A percentile compares a stretch with the other conserved stretches of the same genome.
phyloP scores from a whole-genome alignment of 2,888 invertebrate genomes.

The Arrhopalites spinosus region DNA sequence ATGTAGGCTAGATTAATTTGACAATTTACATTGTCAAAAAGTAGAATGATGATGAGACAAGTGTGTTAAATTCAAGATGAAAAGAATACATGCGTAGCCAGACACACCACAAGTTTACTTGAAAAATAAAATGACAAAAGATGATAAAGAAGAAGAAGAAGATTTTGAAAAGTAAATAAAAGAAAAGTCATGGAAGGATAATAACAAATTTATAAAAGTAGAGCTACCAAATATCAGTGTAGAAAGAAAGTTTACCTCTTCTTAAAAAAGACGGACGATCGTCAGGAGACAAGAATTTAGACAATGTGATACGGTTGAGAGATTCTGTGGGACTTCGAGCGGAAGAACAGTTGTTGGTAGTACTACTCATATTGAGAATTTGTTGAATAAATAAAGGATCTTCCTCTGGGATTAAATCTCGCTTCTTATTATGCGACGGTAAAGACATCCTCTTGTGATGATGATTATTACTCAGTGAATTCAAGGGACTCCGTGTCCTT shows the following conservation, averaged over 20 bases:
- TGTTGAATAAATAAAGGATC: conserved; percentile 55
- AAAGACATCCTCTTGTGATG: conserved; percentile 19
- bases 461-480: conserved; percentile 10
- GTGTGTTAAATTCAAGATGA: neutral
- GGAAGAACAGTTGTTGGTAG: conserved; percentile 30
- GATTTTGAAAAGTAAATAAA: neutral
- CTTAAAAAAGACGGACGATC: conserved; percentile 55
- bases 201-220: conserved; percentile 2
- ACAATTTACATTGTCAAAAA: no score
- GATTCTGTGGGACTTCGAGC: conserved; percentile 36
- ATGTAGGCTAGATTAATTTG: no score
- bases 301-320: conserved; percentile 46
- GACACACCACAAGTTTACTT: neutral
- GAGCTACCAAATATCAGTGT: conserved; percentile 56
- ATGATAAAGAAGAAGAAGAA: neutral
- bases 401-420: conserved; percentile 56
- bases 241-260: conserved; percentile 55
- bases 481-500: neutral
- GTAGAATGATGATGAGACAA: neutral
- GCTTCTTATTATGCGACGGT: conserved; percentile 44
- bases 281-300: conserved; percentile 56
- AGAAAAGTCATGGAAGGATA: neutral
- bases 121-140: neutral
- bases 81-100: neutral
- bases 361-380: conserved; percentile 52